Conservation (phyloP, 2,888 invertebrate genomes). For the Stictocephala bisonia region DNA sequence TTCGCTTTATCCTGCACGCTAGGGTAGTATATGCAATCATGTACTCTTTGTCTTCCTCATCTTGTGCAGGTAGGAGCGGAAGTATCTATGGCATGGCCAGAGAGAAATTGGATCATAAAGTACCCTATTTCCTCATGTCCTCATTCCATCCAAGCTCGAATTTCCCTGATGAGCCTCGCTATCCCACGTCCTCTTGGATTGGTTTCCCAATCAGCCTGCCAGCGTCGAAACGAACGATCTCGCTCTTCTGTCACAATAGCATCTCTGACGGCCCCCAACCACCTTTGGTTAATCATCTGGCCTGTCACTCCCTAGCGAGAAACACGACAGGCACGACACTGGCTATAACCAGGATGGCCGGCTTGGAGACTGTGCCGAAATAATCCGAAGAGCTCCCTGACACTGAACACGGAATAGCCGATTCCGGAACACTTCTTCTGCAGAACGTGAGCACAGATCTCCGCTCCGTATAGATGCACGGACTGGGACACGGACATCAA, state of each 20-base stretch:
- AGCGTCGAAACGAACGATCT: constrained; percentile 37
- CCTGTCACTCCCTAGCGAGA: no score
- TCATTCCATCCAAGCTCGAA: constrained; percentile 48
- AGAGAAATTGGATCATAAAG: constrained; percentile 56
- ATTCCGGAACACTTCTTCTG: constrained; percentile 49
- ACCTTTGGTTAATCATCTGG: no score
- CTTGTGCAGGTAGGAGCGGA: constrained; percentile 50
- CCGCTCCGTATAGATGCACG: constrained; percentile 52
- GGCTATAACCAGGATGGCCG: constrained; percentile 53
- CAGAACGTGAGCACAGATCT: constrained; percentile 48
- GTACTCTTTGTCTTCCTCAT: constrained; percentile 8
- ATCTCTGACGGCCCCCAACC: neutral
- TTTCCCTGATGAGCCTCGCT: constrained; percentile 44
- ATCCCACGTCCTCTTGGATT: constrained; percentile 54
- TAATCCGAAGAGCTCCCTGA: constrained; percentile 52
- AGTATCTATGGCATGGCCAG: constrained; percentile 56
- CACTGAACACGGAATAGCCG: constrained; percentile 52
- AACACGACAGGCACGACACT: constrained; percentile 59
- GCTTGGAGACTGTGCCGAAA: constrained; percentile 56
- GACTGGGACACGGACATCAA: constrained; percentile 52
- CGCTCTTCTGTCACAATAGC: constrained; percentile 32
- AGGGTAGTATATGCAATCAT: constrained; percentile 25
- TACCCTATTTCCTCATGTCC: constrained; percentile 51
- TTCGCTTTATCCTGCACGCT: constrained; percentile 21
- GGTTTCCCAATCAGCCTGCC: constrained; percentile 53